These are phyloP conservation scores for Peromyscus eremicus DNA, from an alignment of 2,797 vertebrate genomes.

Conservation along the genomic window DNA sequence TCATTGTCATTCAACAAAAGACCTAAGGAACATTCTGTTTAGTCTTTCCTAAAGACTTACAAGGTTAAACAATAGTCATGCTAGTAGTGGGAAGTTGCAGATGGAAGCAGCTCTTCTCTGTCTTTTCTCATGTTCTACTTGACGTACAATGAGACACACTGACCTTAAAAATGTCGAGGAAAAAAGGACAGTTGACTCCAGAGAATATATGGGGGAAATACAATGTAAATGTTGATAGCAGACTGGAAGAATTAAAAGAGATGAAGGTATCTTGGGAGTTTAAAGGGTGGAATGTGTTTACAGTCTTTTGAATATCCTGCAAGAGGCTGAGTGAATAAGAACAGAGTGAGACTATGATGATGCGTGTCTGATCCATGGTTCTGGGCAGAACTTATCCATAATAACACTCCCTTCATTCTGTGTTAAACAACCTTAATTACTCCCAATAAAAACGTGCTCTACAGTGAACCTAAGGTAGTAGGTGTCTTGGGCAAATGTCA, in stretches of 20 bases:
- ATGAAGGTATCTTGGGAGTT: not conserved
- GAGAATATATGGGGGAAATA: not conserved
- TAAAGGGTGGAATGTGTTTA: not conserved
- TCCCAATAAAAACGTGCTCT: not conserved
- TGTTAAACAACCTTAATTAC: not conserved
- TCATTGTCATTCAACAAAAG: constrained; percentile 14
- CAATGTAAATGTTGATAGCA: not conserved
- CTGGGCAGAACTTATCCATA: not conserved
- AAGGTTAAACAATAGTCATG: not conserved
- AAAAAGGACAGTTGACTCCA: not conserved
- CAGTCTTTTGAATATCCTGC: too few species aligned
- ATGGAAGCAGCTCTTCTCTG: not conserved
- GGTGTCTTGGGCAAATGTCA: not conserved
- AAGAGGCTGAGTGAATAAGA: not conserved
- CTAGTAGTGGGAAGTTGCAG: not conserved
- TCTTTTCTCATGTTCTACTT: not conserved
- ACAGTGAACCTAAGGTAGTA: not conserved
- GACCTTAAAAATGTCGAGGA: not conserved
- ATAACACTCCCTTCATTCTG: not conserved
- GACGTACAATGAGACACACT: not conserved
- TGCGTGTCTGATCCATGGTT: not conserved
- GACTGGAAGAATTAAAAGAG: not conserved
- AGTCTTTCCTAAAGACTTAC: not conserved
- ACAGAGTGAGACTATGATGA: not conserved
- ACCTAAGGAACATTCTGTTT: not conserved